phyloP scores from a whole-genome alignment of 2,888 invertebrate genomes.

The Nymphalis urticae region DNA sequence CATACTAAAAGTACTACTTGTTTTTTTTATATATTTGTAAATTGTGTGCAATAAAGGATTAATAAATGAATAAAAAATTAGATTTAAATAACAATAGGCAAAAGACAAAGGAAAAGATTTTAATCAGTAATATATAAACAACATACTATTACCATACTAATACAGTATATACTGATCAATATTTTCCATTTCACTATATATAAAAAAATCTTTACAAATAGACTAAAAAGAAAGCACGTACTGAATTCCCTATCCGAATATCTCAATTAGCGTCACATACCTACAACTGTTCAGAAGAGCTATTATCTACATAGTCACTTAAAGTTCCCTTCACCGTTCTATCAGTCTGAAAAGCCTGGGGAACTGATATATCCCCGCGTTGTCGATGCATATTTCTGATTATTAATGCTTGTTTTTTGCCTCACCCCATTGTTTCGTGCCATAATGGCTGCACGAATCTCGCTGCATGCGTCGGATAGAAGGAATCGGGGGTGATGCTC shows the following conservation, averaged over 20 bases:
- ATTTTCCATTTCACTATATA: too few relatives aligned
- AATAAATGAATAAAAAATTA: too few relatives aligned
- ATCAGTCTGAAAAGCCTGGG: slow-evolving; percentile 57
- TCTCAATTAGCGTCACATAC: slow-evolving; percentile 36
- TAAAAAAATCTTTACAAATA: neutral
- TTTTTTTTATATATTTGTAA: too few relatives aligned
- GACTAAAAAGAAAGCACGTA: slow-evolving; percentile 23
- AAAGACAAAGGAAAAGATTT: too few relatives aligned
- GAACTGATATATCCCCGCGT: slow-evolving; percentile 52
- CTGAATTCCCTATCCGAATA: slow-evolving; percentile 15
- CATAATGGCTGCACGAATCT: slow-evolving; percentile 72
- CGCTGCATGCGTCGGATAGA: slow-evolving; percentile 71
- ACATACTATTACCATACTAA: too few relatives aligned
- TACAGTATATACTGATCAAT: too few relatives aligned
- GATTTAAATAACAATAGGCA: too few relatives aligned
- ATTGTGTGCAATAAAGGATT: too few relatives aligned
- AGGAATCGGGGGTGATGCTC: slow-evolving; percentile 76
- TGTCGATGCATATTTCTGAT: slow-evolving; percentile 78
- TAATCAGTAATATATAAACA: too few relatives aligned
- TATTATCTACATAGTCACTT: slow-evolving; percentile 62
- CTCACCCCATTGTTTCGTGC: slow-evolving; percentile 71
- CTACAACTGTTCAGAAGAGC: slow-evolving; percentile 39
- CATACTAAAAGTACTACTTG: too few relatives aligned
- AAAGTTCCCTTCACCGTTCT: slow-evolving; percentile 66
- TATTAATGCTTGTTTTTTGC: slow-evolving; percentile 80